Base-by-base conservation (phyloP, 1,140 invertebrate species). In the Drosophila rhopaloa region DNA sequence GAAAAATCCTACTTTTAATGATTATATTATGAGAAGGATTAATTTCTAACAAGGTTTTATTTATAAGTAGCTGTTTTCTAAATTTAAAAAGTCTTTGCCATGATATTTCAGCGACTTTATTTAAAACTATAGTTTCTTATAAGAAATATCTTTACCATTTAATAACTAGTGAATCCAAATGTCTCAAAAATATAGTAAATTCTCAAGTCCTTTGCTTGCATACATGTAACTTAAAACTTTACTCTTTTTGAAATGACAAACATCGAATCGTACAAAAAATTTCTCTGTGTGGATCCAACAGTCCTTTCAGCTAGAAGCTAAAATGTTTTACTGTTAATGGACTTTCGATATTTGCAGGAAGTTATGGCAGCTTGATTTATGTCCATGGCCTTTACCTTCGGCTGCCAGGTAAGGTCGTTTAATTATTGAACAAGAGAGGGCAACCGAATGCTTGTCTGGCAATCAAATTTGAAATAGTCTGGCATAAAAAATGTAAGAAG, bases 331-430 rank as follows among this genome's bases (percentile, higher is more conserved):
- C 84, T 89, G 84, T 88, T 88, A 88, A 88, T 88, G 84, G 84
- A 88, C 80, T 88, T 88, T 88, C 84, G 59, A 88, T 88, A 89
- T 88, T 84, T 84, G 73, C 80, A 89, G 83, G 84, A 88, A 88
- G 83, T 88, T 88, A 88, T 88, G 83, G 70, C 84, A 89, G 80
- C 56, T 71, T 76, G 81, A 88, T 88, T 88, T 88, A 88, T 80
- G 84, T 81, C 61, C 60, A 71, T 73, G 61, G 56, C 59, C 41
- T 50, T 50, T 70, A 44, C 43, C 63, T 70, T 43, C 24, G 59
- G 35, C 47, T 16, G 29, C 5, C 61, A 51, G 50, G 65, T 35
- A 50, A 41, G 50, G 37, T 72, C 68, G 53, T 72, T 72, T 72
- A 72, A 72, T 72, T 72, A 72, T 72, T 71, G 68, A 71, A 70